A percentile compares a stretch with the other conserved stretches of the same genome.
phyloP scores from a whole-genome alignment of 2,888 invertebrate species.

The Taenaris catops region DNA sequence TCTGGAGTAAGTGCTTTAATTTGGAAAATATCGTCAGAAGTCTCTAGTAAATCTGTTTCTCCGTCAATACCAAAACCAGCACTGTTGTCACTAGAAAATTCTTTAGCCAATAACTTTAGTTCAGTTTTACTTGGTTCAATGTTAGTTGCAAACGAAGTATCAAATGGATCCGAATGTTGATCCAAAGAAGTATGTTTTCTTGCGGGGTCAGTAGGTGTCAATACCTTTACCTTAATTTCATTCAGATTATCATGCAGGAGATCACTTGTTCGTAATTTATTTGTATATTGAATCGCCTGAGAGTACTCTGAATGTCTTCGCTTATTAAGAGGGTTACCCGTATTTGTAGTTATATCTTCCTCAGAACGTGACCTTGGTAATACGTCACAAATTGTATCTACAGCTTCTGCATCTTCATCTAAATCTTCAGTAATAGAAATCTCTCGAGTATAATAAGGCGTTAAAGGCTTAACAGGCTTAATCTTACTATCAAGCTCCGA shows the following conservation, averaged over 20 bases:
- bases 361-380: constrained; percentile 82
- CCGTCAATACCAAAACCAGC: constrained; percentile 40
- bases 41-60: constrained; percentile 67
- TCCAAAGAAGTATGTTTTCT: constrained; percentile 50
- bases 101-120: constrained; percentile 87
- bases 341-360: constrained; percentile 80
- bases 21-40: constrained; percentile 78
- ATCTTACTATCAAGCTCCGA: constrained; percentile 80
- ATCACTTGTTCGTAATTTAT: constrained; percentile 48
- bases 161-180: constrained; percentile 88
- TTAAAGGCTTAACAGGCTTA: constrained; percentile 85
- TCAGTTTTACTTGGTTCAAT: constrained; percentile 89
- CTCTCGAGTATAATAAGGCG: constrained; percentile 88
- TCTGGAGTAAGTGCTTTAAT: constrained; percentile 87
- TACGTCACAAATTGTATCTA: constrained; percentile 82
- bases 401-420: constrained; percentile 79
- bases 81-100: constrained; percentile 81
- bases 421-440: constrained; percentile 77
- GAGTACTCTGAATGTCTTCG: constrained; percentile 76
- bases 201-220: constrained; percentile 73
- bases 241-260: constrained; percentile 49
- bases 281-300: constrained; percentile 36
- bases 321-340: constrained; percentile 44
- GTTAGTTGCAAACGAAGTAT: constrained; percentile 90
- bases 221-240: constrained; percentile 79